These are phyloP conservation scores for Tyrannus savana DNA, from an alignment of 2,113 vertebrate genomes.

Conservation along the genomic window DNA sequence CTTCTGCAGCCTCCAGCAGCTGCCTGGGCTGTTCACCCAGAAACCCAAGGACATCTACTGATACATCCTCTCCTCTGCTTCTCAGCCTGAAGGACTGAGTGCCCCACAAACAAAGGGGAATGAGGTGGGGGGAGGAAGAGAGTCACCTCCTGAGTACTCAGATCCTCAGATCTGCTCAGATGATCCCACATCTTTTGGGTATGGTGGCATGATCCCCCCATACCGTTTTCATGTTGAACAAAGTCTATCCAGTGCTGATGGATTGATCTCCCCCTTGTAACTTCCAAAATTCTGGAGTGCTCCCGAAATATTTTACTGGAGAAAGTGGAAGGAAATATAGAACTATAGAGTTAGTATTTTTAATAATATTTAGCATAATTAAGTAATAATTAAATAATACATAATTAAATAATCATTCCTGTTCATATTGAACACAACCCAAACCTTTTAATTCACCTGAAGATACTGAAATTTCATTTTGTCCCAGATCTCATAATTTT, in stretches of 20 bases:
- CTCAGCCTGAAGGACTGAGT: fast-evolving
- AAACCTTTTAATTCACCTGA: background rate
- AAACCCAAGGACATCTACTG: background rate
- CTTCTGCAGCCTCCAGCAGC: background rate
- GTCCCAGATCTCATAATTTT: background rate
- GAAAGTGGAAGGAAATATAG: background rate
- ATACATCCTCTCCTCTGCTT: background rate
- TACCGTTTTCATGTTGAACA: background rate
- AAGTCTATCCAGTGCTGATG: background rate
- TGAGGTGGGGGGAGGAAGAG: background rate
- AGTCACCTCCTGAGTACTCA: background rate
- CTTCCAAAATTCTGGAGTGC: background rate
- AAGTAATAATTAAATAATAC: background rate
- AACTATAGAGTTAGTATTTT: background rate
- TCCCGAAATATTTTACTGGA: background rate
- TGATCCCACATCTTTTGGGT: background rate
- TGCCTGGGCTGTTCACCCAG: background rate
- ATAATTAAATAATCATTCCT: background rate
- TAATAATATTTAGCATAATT: background rate
- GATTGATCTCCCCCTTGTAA: background rate
- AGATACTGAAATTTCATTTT: background rate
- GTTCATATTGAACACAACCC: background rate
- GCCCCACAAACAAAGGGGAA: background rate
- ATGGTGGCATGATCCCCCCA: background rate
- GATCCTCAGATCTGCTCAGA: background rate